Evolutionary conservation across 2,113 vertebrate species (phyloP).

Genomic region (Ceyx margarethae): DNA sequence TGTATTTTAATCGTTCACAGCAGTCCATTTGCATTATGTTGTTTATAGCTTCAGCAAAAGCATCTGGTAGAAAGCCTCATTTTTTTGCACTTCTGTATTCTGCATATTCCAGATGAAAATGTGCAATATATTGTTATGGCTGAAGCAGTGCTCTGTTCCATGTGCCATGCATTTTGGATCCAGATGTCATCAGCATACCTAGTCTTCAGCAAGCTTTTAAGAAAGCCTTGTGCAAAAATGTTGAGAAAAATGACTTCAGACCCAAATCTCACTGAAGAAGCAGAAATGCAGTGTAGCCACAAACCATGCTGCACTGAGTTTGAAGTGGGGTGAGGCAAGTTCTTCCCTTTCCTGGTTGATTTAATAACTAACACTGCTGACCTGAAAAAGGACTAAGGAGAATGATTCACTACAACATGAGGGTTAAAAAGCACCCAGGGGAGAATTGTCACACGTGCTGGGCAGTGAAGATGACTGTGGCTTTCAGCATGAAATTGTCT

Average conservation of each 20-base stretch:
- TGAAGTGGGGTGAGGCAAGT: neutral
- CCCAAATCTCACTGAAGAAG: neutral
- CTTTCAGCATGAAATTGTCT: neutral
- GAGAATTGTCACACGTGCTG: neutral
- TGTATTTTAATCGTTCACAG: constrained; percentile 8
- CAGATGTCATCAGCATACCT: neutral
- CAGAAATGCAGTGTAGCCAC: neutral
- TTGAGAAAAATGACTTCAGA: neutral
- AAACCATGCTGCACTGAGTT: neutral
- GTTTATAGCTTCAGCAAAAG: constrained; percentile 12
- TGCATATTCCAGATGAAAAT: neutral
- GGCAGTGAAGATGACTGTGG: neutral
- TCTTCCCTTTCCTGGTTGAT: neutral
- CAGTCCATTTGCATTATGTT: neutral
- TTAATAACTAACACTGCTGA: neutral
- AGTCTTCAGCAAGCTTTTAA: constrained; percentile 12
- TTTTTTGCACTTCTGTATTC: neutral
- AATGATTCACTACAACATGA: constrained; percentile 4
- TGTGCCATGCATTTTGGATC: neutral
- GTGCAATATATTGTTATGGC: neutral
- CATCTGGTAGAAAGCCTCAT: neutral
- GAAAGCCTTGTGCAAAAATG: neutral
- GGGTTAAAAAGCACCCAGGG: neutral
- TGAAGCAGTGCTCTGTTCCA: constrained; percentile 16
- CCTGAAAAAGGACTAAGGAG: neutral